phyloP scores from a whole-genome alignment of 2,797 vertebrate species.

The Premnoplex brunnescens region DNA sequence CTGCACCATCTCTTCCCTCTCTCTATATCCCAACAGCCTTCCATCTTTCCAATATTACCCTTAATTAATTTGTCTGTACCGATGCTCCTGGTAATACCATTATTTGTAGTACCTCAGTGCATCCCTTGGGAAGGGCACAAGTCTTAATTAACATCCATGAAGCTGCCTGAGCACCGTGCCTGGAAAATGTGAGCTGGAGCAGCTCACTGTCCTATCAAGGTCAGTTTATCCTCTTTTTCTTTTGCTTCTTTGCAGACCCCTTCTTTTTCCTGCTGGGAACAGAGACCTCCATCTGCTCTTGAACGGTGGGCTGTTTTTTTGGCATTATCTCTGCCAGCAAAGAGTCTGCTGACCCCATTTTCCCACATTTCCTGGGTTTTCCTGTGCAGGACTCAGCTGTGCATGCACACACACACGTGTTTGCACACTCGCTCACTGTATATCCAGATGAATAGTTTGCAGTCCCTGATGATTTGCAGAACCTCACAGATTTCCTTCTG shows the following conservation, averaged over 20 bases:
- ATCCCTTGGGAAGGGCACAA: conserved; percentile 36
- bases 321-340: not conserved
- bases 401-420: rapidly evolving
- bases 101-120: conserved; percentile 53
- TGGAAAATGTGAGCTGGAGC: conserved; percentile 18
- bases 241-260: not conserved
- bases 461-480: not conserved
- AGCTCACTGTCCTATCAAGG: not conserved
- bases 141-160: conserved; percentile 53
- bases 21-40: not conserved
- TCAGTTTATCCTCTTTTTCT: not conserved
- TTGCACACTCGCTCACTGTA: not conserved
- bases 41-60: not conserved
- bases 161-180: conserved; percentile 38
- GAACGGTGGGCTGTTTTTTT: not conserved
- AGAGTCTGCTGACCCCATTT: rapidly evolving
- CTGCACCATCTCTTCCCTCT: rapidly evolving
- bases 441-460: not conserved
- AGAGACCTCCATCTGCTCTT: not conserved
- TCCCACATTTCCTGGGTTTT: not conserved
- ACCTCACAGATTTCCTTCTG: not conserved
- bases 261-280: not conserved
- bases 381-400: not conserved
- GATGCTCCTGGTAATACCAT: conserved; percentile 39
- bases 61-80: conserved; percentile 49